Evolutionary conservation across 2,113 vertebrate species (phyloP), one percentile per base, ranked within the genome.

Genomic region (Beaufortia kweichowensis): DNA sequence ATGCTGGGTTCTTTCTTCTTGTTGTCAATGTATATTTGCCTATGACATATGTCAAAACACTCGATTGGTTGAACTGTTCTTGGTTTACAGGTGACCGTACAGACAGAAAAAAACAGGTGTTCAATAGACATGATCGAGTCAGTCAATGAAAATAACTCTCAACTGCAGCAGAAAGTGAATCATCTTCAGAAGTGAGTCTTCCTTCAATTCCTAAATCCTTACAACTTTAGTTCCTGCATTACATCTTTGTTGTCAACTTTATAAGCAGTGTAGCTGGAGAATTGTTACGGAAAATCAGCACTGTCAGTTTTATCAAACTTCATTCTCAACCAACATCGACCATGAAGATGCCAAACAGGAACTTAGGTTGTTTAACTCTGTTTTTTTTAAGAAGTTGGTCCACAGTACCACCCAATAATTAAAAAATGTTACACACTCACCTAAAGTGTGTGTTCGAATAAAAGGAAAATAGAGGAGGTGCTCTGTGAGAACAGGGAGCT

Each of bases 401-500:
- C n/a, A n/a, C n/a, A n/a, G n/a, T n/a, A n/a, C n/a, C n/a, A n/a
- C n/a, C n/a, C n/a, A n/a, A n/a, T n/a, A n/a, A n/a, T n/a, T n/a
- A n/a, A n/a, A n/a, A n/a, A n/a, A n/a, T n/a, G n/a, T n/a, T n/a
- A n/a, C n/a, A n/a, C n/a, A n/a, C n/a, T n/a, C n/a, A n/a, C n/a
- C n/a, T n/a, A n/a, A n/a, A n/a, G n/a, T n/a, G n/a, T n/a, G 33
- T 35, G 67, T 19, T 26, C 71, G 17, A n/a, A 21, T 39, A 73
- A 81, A 88, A 96, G 95, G 77, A 90, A 89, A 79, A 84, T 93
- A 75, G 91, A 94, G 79, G 81, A 88, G 73, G 73, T 94, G 86
- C 90, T 92, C 78, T 80, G 82, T 76, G 90, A 94, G 85, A 96
- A 98, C 77, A 75, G 90, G 83, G 89, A 92, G 76, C 92, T 96